Percentiles rank a stretch among this genome's conserved stretches.
phyloP scores from a whole-genome alignment of 2,888 invertebrate species.

The Patella pellucida region DNA sequence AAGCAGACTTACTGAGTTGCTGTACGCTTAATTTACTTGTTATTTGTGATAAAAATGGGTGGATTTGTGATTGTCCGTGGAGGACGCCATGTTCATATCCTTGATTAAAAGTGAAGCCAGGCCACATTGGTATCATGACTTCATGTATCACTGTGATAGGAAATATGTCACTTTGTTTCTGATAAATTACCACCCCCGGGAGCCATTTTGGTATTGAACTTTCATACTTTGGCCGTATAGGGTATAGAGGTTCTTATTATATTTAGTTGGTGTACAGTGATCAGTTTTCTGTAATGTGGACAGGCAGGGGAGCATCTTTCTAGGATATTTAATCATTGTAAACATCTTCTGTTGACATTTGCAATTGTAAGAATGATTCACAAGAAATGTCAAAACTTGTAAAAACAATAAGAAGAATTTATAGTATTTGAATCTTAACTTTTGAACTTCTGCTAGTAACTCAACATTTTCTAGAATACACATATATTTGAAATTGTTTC shows the following conservation, averaged over 20 bases:
- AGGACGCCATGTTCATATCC: neutral
- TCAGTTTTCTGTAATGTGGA: neutral
- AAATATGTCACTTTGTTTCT: slow-evolving; percentile 8
- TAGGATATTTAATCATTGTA: neutral
- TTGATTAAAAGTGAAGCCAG: neutral
- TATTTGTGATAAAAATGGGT: neutral
- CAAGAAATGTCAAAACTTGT: neutral
- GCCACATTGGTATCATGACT: neutral
- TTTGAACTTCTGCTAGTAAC: too few relatives aligned
- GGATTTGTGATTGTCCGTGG: neutral
- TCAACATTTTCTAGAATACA: too few relatives aligned
- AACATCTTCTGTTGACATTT: neutral
- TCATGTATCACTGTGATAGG: neutral
- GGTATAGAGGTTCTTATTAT: neutral
- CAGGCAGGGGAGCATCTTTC: neutral
- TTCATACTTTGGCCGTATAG: neutral
- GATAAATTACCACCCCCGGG: neutral
- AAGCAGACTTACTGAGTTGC: too few relatives aligned
- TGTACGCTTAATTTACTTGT: neutral
- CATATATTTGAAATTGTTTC: too few relatives aligned
- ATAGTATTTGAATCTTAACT: too few relatives aligned
- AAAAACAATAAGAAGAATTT: neutral
- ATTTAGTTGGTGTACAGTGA: neutral
- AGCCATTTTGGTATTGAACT: slow-evolving; percentile 3
- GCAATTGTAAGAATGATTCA: neutral